Conservation (phyloP, 2,797 vertebrate species). For the Clarias platycephalus region DNA sequence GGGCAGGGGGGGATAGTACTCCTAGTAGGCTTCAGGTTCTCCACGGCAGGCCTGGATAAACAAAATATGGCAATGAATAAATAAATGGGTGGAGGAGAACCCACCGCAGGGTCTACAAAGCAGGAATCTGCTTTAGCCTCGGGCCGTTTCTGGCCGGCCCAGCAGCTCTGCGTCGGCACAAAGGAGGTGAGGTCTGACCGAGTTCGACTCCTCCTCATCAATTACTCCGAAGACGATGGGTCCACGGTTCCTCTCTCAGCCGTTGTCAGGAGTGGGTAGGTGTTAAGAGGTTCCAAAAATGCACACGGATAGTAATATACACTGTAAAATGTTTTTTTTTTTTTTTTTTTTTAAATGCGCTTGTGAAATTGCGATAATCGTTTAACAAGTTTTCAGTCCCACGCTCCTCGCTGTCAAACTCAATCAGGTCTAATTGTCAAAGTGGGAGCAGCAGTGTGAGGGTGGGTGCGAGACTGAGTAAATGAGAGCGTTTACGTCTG, state of each 20-base stretch:
- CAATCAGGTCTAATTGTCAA: constrained; percentile 31
- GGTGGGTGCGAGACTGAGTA: constrained; percentile 27
- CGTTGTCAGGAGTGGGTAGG: constrained; percentile 1
- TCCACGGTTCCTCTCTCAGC: neutral
- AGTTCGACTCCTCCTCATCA: constrained; percentile 33
- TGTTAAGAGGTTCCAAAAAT: constrained; percentile 24
- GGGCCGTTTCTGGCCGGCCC: constrained; percentile 44
- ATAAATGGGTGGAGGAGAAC: constrained; percentile 48
- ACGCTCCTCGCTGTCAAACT: constrained; percentile 42
- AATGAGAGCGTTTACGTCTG: constrained; percentile 37
- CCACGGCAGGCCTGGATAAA: constrained; percentile 48
- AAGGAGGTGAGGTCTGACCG: constrained; percentile 22
- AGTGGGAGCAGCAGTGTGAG: constrained; percentile 34
- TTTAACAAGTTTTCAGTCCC: constrained; percentile 46
- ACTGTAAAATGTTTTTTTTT: constrained; percentile 37
- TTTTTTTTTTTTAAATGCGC: constrained; percentile 1
- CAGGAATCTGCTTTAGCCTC: constrained; percentile 44
- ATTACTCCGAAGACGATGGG: constrained; percentile 22
- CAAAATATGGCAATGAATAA: constrained; percentile 55
- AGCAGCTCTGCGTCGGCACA: constrained; percentile 24
- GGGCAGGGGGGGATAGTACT: constrained; percentile 27
- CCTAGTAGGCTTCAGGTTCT: constrained; percentile 41
- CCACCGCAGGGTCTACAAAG: constrained; percentile 40
- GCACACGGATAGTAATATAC: constrained; percentile 27
- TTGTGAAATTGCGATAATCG: constrained; percentile 41